Evolutionary conservation across 2,797 vertebrate species (phyloP).

Genomic region (Pagetopsis macropterus): DNA sequence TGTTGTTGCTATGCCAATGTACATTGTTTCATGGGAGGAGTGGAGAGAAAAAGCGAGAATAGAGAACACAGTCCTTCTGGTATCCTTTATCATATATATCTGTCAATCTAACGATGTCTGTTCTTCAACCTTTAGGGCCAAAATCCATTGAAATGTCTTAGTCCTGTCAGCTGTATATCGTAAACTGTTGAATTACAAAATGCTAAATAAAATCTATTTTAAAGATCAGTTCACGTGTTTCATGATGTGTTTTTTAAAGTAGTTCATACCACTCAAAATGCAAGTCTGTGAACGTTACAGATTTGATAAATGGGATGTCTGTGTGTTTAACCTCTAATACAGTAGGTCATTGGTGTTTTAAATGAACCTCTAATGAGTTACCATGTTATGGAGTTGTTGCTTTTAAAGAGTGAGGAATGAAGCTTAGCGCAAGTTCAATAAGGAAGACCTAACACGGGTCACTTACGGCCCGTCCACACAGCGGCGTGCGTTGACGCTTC

Average conservation of each 20-base stretch:
- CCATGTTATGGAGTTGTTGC: not conserved
- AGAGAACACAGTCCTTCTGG: slow-evolving; percentile 74
- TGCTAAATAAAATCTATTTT: slow-evolving; percentile 91
- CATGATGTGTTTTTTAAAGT: not conserved
- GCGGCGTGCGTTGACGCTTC: no score
- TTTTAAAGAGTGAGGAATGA: not conserved
- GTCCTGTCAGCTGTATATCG: slow-evolving; percentile 86
- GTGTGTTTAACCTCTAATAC: no score
- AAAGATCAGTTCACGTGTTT: slow-evolving; percentile 78
- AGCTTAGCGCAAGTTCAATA: no score
- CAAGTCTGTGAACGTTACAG: not conserved
- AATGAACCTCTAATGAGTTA: not conserved
- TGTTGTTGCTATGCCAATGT: slow-evolving; percentile 65
- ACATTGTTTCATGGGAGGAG: slow-evolving; percentile 54
- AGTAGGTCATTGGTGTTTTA: not conserved
- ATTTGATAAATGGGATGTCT: not conserved
- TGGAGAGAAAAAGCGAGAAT: slow-evolving; percentile 71
- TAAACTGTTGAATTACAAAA: slow-evolving; percentile 88
- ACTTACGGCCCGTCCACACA: no score
- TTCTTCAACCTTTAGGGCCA: slow-evolving; percentile 84
- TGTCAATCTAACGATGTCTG: slow-evolving; percentile 81
- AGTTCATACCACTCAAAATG: not conserved
- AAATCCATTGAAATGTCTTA: slow-evolving; percentile 86
- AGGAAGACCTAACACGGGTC: no score
- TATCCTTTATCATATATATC: slow-evolving; percentile 78